Base-by-base conservation (phyloP, 2,797 vertebrate genomes). In the Triplophysa bombifrons region DNA sequence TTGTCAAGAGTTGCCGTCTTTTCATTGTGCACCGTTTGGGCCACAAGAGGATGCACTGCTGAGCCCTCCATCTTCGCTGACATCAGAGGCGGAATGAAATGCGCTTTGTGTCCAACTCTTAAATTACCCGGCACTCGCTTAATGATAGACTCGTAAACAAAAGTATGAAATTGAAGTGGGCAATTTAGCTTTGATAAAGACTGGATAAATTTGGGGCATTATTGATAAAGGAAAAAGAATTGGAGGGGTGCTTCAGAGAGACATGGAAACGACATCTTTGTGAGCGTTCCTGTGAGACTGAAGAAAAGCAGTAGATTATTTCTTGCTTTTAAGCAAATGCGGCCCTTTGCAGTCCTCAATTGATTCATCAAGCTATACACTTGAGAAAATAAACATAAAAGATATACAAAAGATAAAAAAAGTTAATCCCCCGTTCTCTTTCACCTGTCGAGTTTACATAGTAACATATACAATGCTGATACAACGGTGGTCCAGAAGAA, bases 21-120 rank as follows among this genome's bases (percentile, higher is more conserved):
- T 81, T 86, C 85, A 84, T 69, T 91, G 90, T 89, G 89, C 82
- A 82, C 79, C 81, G 81, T 90, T 87, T 87, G 88, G 87, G 81
- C 83, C 41, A 84, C 85, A 82, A 85, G 87, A 92, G 90, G 89
- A 91, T 90, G 90, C 53, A 89, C 69, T 78, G 90, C 87, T 85
- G 88, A 90, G 88, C 85, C 76, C 80, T 90, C 86, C 85, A 85
- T 91, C 87, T 87, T 86, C 58, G 65, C 68, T 64, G 76, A 72
- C 76, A 78, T 72, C 60, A 41, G 46, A 17, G 12, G 63, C 0
- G 13, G 20, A 61, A 55, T 80, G 64, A 63, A 73, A 60, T 61
- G 46, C 8, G 46, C 46, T 80, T 61, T 70, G 27, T 78, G 76
- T 63, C 46, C 5, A 67, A 78, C 44, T 61, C 72, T 75, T 56